These are phyloP conservation scores for Callocephalon fimbriatum DNA, from an alignment of 2,113 vertebrate species.

Conservation along the genomic window DNA sequence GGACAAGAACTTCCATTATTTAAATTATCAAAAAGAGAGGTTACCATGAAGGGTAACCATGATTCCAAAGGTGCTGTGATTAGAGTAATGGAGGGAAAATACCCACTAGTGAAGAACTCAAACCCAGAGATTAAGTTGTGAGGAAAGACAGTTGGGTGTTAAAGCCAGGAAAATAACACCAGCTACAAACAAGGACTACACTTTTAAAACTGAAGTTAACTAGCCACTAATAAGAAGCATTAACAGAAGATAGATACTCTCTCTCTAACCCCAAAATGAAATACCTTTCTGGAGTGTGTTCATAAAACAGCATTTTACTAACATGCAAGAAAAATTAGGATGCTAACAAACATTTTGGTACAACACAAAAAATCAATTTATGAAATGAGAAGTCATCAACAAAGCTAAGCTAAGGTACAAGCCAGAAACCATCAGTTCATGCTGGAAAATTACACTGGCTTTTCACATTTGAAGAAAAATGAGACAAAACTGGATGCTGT, in stretches of 20 bases:
- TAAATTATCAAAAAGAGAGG: neutral
- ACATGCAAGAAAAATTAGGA: neutral
- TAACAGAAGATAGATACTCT: neutral
- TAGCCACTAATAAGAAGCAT: neutral
- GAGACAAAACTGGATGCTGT: neutral
- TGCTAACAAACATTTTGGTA: neutral
- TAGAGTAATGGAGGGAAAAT: neutral
- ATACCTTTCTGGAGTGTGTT: neutral
- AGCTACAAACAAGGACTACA: neutral
- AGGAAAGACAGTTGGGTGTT: neutral
- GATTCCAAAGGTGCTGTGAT: neutral
- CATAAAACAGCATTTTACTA: neutral
- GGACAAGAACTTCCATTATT: neutral
- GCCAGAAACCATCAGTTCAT: neutral
- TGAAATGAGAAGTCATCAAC: neutral
- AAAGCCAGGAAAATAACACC: neutral
- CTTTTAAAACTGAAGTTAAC: neutral
- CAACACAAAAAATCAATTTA: neutral
- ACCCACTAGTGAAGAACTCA: neutral
- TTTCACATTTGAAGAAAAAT: neutral
- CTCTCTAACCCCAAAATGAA: neutral
- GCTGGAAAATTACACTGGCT: neutral
- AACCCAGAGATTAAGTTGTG: neutral
- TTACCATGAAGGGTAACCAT: neutral
- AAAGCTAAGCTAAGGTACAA: neutral